These are phyloP conservation scores for Nematopogon swammerdamellus DNA, from an alignment of 2,888 invertebrate species.

Conservation along the genomic window DNA sequence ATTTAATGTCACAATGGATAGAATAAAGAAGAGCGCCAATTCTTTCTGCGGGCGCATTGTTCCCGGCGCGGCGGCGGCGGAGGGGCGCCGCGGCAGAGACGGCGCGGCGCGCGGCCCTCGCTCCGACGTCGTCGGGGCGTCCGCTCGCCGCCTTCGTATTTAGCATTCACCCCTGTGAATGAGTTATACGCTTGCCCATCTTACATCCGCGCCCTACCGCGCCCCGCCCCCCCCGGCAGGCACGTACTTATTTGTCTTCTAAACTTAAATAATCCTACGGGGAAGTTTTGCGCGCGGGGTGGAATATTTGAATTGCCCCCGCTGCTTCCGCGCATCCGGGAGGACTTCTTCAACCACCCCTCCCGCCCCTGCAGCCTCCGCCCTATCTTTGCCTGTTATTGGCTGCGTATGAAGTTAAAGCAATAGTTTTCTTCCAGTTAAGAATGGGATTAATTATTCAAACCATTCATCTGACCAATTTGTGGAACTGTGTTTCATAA, in stretches of 20 bases:
- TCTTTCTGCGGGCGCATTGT: constrained; percentile 42
- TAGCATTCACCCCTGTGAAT: constrained; percentile 33
- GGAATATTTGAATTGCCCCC: not conserved
- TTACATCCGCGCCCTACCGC: too few relatives aligned
- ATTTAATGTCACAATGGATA: constrained; percentile 51
- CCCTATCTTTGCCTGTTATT: too few relatives aligned
- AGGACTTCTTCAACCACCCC: too few relatives aligned
- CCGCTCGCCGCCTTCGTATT: constrained; percentile 41
- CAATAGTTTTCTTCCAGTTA: too few relatives aligned
- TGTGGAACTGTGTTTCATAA: too few relatives aligned
- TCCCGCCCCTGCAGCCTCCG: not conserved
- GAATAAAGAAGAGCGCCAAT: constrained; percentile 51
- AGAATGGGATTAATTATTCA: too few relatives aligned
- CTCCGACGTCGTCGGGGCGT: too few relatives aligned
- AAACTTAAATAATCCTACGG: not conserved
- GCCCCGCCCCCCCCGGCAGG: not conserved
- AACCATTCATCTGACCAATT: too few relatives aligned
- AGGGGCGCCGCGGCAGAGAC: too few relatives aligned
- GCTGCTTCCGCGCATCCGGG: too few relatives aligned
- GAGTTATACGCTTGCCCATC: constrained; percentile 23
- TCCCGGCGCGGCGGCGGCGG: constrained; percentile 37
- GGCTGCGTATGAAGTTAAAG: too few relatives aligned
- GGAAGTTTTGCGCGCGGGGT: not conserved
- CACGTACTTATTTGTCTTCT: not conserved
- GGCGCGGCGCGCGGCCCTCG: too few relatives aligned